Percentiles rank a stretch among this genome's conserved stretches.
phyloP scores from a whole-genome alignment of 2,888 invertebrate genomes.

The Protodeltote pygarga region DNA sequence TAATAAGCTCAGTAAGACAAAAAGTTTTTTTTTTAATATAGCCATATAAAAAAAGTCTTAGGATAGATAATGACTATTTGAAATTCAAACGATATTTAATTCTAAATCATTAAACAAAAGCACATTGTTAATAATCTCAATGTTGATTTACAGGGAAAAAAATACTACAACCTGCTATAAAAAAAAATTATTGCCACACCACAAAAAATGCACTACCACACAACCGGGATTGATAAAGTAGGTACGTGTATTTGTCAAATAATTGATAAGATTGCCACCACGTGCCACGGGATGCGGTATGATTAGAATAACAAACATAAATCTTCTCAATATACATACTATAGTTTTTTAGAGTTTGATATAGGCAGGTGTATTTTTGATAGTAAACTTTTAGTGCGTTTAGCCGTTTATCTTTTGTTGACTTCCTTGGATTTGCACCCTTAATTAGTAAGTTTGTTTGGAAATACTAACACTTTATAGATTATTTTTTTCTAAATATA shows the following conservation, averaged over 20 bases:
- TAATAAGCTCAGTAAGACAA: too few relatives aligned
- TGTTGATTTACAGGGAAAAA: too few relatives aligned
- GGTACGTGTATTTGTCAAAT: slow-evolving; percentile 52
- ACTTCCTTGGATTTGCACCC: slow-evolving; percentile 10
- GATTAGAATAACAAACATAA: slow-evolving; percentile 75
- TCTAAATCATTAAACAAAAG: too few relatives aligned
- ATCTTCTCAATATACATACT: slow-evolving; percentile 47
- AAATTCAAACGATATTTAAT: too few relatives aligned
- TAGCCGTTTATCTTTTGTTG: slow-evolving; percentile 27
- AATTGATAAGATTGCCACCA: slow-evolving; percentile 63
- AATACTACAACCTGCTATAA: too few relatives aligned
- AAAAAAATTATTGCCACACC: slow-evolving; percentile 3
- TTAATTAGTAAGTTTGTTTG: neutral
- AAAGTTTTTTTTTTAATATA: too few relatives aligned
- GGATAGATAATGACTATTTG: too few relatives aligned
- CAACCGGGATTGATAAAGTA: slow-evolving; percentile 44
- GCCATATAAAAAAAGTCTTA: too few relatives aligned
- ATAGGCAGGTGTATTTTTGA: slow-evolving; percentile 53
- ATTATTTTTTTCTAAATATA: too few relatives aligned
- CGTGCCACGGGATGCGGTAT: slow-evolving; percentile 50
- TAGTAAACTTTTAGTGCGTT: slow-evolving; percentile 30
- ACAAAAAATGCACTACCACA: slow-evolving; percentile 26
- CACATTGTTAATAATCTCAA: too few relatives aligned
- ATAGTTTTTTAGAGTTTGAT: slow-evolving; percentile 41
- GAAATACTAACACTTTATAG: neutral